Evolutionary conservation across 2,797 vertebrate genomes (phyloP), one percentile per base, ranked within the genome.

Genomic region (Sylvilagus floridanus): DNA sequence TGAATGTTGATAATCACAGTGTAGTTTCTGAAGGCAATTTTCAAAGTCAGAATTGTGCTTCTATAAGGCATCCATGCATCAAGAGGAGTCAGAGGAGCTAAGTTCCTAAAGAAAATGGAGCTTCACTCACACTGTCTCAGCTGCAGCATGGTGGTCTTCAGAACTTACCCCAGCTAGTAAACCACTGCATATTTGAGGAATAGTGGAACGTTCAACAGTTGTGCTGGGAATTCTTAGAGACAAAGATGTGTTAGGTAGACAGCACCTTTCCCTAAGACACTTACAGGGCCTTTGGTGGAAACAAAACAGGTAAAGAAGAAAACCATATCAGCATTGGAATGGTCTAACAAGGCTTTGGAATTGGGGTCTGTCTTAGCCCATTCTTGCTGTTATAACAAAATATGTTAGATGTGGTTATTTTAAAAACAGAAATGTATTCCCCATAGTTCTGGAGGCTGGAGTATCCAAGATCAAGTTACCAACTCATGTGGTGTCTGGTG

Each of bases 11-110:
- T 96, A 94, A 96, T 91, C 52, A 85, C 3, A 1, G 19, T 42
- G 24, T 28, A 66, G 47, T 73, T 75, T 66, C 75, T 86, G 62
- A 92, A 96, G 88, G 88, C 90, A 65, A 96, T 76, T 93, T 83
- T 93, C 94, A 95, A 93, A 96, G 92, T 71, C 72, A 89, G 50
- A 86, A 35, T 37, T 52, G 19, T 17, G 32, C 35, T 50, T 54
- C 60, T 9, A 19, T 28, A 76, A 87, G 57, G 57, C 77, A 72
- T 54, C 57, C 28, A 30, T 47, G 26, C 35, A 66, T 88, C 30
- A 62, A 82, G 42, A 95, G 68, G 63, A 91, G 76, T 54, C 50
- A 69, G 35, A 85, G 71, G 4, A 90, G 52, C 35, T 26, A 92
- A 69, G 30, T 17, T 78, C 50, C 57, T 37, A 50, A 69, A 47